Evolutionary conservation across 2,113 vertebrate species (phyloP), one percentile per base, ranked within the genome.

Genomic region (Gambusia holbrooki): DNA sequence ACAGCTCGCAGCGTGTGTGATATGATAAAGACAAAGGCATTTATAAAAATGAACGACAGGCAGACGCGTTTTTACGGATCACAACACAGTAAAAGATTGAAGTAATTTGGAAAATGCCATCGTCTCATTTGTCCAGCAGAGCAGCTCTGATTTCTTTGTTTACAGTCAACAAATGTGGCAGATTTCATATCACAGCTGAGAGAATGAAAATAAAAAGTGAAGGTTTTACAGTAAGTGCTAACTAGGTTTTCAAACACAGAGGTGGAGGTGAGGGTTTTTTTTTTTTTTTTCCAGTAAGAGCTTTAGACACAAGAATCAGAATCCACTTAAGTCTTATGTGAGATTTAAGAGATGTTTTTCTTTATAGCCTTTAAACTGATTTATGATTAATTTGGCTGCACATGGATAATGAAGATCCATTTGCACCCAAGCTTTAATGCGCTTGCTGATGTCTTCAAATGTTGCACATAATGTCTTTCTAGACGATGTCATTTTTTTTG

Each of bases 1-100:
- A 25, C 17, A 37, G 58, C 71, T 76, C 64, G 45, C n/a, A 51
- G 12, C 58, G 35, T 61, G 62, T 61, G 22, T 68, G 35, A 45
- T 35, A 45, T 17, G 66, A 25, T 27, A 45, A 17, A 33, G 15
- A 79, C 33, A 0, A 30, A 79, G 32, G 35, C 12, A 32, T 15
- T 45, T 6, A 25, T 37, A 48, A 28, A 22, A 42, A 51, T 68
- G 68, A 77, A 28, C 1, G 10, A 76, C 28, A 42, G 27, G 28
- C 66, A 35, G 22, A 48, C 62, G 42, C 33, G 30, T 17, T 35
- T 71, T 22, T n/a, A 12, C 48, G 33, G 22, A 60, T 35, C 29
- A 69, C 19, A 51, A 30, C 19, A n/a, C 19, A 70, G 25, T 13
- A 60, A 27, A 58, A 58, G 48, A 58, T 30, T 35, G 11, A 33